phyloP scores from a whole-genome alignment of 2,888 invertebrate genomes.

The Limnephilus rhombicus region DNA sequence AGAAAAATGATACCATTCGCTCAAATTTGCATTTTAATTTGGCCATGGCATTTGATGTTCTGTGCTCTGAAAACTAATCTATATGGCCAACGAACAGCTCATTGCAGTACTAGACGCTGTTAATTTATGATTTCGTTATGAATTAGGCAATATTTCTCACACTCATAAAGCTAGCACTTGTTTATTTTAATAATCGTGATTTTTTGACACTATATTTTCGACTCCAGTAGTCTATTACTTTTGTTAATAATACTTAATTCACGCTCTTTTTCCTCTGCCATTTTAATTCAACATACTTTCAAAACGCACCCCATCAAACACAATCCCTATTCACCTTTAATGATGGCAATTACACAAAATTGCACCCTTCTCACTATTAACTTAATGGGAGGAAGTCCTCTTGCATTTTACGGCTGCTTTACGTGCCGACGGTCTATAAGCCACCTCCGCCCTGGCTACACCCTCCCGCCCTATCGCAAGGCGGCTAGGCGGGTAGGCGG shows the following conservation, averaged over 20 bases:
- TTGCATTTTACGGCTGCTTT: slow-evolving; percentile 31
- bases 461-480: background rate
- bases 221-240: background rate
- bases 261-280: background rate
- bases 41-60: too few relatives aligned
- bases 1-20: too few relatives aligned
- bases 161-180: too few relatives aligned
- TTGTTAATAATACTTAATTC: background rate
- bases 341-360: slow-evolving; percentile 34
- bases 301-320: background rate
- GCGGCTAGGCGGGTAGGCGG: slow-evolving; percentile 16
- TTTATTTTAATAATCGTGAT: background rate
- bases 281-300: background rate
- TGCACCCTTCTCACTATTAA: slow-evolving; percentile 25
- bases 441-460: background rate
- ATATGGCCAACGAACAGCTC: too few relatives aligned
- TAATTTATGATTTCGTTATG: too few relatives aligned
- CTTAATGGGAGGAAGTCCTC: background rate
- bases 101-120: too few relatives aligned
- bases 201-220: background rate
- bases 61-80: too few relatives aligned
- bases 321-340: background rate
- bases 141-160: background rate
- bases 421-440: slow-evolving; percentile 18
- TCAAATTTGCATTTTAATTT: too few relatives aligned